Conservation (phyloP, 1,140 invertebrate genomes). For the Caenorhabditis brenneri region DNA sequence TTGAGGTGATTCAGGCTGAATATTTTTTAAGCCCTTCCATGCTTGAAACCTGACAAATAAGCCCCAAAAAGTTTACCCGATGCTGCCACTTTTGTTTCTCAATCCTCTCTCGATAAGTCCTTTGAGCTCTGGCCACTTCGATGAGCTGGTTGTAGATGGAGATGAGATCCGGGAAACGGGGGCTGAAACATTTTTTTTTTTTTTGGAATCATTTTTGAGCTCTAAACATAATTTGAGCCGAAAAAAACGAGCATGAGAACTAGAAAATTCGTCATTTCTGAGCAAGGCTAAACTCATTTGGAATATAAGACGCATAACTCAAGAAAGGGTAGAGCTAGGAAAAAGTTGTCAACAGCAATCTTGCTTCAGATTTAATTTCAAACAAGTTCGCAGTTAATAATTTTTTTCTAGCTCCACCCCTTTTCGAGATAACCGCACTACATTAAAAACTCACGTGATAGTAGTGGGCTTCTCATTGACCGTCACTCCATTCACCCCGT, state of each 20-base stretch:
- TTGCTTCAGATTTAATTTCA: no score
- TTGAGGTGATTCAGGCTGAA: no score
- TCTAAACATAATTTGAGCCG: no score
- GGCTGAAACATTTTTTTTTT: conserved; percentile 35
- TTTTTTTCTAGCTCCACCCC: conserved; percentile 1
- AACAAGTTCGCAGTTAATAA: background rate
- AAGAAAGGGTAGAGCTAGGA: no score
- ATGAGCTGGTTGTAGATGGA: conserved; percentile 56
- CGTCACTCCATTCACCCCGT: conserved; percentile 1
- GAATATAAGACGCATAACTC: background rate
- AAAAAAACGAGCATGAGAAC: no score
- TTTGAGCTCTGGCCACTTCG: conserved; percentile 51
- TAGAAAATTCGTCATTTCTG: no score
- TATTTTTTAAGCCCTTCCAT: no score
- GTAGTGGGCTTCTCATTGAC: conserved; percentile 34
- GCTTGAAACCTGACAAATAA: no score
- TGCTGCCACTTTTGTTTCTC: conserved; percentile 47
- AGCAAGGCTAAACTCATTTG: no score
- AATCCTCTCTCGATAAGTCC: conserved; percentile 55
- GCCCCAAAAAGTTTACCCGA: background rate
- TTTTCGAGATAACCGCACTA: no score
- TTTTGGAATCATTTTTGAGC: background rate
- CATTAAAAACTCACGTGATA: conserved; percentile 22
- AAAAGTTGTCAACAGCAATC: no score
- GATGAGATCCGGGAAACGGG: conserved; percentile 51